Conservation (phyloP, 2,888 invertebrate species). For the Drosophila picticornis region DNA sequence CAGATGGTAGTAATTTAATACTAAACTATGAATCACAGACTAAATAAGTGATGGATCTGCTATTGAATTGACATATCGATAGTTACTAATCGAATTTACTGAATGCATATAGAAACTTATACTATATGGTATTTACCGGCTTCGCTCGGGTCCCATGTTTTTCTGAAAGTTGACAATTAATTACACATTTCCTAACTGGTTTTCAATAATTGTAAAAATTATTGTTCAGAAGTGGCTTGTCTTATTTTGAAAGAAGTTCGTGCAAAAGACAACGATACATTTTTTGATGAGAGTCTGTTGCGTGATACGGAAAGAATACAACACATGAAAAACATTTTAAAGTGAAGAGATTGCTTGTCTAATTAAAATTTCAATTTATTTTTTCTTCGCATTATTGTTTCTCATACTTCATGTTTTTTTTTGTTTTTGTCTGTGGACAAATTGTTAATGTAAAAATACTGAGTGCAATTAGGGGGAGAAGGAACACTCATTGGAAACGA, state of each 20-base stretch:
- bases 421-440: neutral
- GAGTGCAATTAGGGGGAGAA: neutral
- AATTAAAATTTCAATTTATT: neutral
- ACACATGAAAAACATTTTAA: no score
- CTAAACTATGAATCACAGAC: constrained; percentile 9
- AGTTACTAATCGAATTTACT: constrained; percentile 3
- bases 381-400: neutral
- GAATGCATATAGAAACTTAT: neutral
- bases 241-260: neutral
- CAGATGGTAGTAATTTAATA: neutral
- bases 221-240: neutral
- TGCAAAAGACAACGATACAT: neutral
- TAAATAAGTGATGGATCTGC: constrained; percentile 3
- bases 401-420: neutral
- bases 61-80: constrained; percentile 4
- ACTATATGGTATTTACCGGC: neutral
- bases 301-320: neutral
- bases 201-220: neutral
- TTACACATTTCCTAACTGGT: neutral
- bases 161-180: no score
- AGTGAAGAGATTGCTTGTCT: neutral
- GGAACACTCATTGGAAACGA: neutral
- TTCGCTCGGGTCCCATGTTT: neutral
- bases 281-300: neutral
- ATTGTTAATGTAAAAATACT: neutral